Evolutionary conservation across 2,797 vertebrate species (phyloP).

Genomic region (Poecilia picta): DNA sequence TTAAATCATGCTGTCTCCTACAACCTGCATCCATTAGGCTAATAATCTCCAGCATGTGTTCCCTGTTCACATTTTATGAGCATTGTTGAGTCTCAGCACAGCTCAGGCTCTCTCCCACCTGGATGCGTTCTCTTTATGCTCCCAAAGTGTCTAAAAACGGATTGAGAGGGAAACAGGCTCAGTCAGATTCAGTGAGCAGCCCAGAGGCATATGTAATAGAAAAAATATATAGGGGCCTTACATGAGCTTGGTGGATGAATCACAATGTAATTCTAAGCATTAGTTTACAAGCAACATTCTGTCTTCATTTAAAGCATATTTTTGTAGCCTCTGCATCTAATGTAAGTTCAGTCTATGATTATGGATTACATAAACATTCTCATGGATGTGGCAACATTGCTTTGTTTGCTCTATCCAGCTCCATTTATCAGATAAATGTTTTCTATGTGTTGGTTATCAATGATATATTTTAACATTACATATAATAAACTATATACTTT

Average conservation of each 20-base stretch:
- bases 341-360: constrained; percentile 2
- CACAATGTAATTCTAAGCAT: constrained; percentile 48
- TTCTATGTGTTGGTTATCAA: not conserved
- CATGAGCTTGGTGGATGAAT: constrained; percentile 60
- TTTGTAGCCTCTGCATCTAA: not conserved
- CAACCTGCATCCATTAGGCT: constrained; percentile 53
- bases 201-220: constrained; percentile 31
- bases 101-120: constrained; percentile 66
- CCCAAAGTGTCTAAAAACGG: constrained; percentile 79
- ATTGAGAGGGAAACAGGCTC: constrained; percentile 52
- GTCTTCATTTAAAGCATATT: constrained; percentile 33
- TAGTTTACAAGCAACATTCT: constrained; percentile 35
- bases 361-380: constrained; percentile 1
- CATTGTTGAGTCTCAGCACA: constrained; percentile 59
- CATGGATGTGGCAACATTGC: not conserved
- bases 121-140: constrained; percentile 76
- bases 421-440: not conserved
- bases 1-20: constrained; percentile 32
- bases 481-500: not conserved
- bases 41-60: constrained; percentile 42
- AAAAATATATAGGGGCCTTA: constrained; percentile 29
- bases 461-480: not conserved
- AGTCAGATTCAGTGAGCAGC: constrained; percentile 47
- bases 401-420: not conserved
- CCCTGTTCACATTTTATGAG: constrained; percentile 39